Evolutionary conservation across 2,888 invertebrate genomes (phyloP), one percentile per base, ranked within the genome.

Genomic region (Thymelicus lineola): DNA sequence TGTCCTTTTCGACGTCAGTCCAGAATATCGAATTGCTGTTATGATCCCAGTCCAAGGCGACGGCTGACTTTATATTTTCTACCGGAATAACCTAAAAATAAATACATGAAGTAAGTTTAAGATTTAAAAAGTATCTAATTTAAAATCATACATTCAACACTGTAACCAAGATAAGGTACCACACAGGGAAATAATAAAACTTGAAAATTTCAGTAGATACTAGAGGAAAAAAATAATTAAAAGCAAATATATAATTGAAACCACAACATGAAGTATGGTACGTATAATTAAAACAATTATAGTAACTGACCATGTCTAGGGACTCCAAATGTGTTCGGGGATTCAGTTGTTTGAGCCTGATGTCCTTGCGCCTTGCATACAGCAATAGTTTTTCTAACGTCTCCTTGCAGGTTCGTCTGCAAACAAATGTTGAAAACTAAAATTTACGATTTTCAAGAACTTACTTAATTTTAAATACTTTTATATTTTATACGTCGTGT

Each of bases 21-120:
- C 98, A 98, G 86, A 96, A 98, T 79, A 98, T 97, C 14, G 96
- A 96, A 81, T 98, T 97, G 0, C 95, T 96, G 67, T 95, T 95
- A 38, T 97, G 96, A 86, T 98, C 98, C 97, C 97, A 98, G 75
- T 98, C 97, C 28, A 98, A 89, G 6, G 97, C 98, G 6, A 97
- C 96, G 0, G 97, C 97, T 63, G 96, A 96, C 82, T 96, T 96
- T 45, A 98, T 95, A 59, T 96, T 96, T 79, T 97, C 96, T 64
- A 98, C 94, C 0, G 98, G 97, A 73, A 98, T 96, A 5, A 97
- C 96, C 95, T 94, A 72, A 71, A 66, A 46, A 10, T 15, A 20
- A 17, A 62, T 46, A 15, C 62, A 50, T n/a, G n/a, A n/a, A n/a
- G n/a, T n/a, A n/a, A n/a, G n/a, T n/a, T n/a, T n/a, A n/a, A n/a